Evolutionary conservation across 2,797 vertebrate species (phyloP).

Genomic region (Muscicapa comitata): DNA sequence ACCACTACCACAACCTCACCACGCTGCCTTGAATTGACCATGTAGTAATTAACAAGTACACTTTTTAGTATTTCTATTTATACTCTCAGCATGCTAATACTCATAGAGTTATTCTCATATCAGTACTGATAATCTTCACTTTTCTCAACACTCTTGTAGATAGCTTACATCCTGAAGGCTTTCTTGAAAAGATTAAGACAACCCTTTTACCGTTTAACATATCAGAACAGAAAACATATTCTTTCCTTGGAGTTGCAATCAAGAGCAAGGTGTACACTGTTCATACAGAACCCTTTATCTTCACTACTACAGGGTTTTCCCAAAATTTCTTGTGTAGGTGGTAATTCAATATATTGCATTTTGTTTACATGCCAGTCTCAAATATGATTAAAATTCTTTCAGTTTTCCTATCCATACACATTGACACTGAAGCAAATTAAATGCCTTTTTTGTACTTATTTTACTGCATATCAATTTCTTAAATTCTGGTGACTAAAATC

Average conservation of each 20-base stretch:
- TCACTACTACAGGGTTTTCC: neutral
- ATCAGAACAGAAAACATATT: neutral
- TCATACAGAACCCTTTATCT: neutral
- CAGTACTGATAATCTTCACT: neutral
- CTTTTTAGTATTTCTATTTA: neutral
- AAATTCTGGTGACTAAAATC: neutral
- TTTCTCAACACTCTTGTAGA: neutral
- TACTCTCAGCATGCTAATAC: fast-evolving
- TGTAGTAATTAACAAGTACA: neutral
- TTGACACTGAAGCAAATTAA: neutral
- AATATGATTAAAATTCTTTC: neutral
- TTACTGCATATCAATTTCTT: neutral
- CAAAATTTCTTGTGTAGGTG: neutral
- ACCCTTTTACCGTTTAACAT: neutral
- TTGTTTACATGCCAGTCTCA: neutral
- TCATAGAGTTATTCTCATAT: neutral
- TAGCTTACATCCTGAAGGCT: neutral
- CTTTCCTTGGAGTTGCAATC: neutral
- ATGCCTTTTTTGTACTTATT: neutral
- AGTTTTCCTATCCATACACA: neutral
- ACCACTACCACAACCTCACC: neutral
- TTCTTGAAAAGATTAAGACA: neutral
- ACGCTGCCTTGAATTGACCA: neutral
- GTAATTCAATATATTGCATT: neutral
- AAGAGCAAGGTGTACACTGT: neutral